Evolutionary conservation across 2,888 invertebrate genomes (phyloP).

Genomic region (Ochlodes sylvanus): DNA sequence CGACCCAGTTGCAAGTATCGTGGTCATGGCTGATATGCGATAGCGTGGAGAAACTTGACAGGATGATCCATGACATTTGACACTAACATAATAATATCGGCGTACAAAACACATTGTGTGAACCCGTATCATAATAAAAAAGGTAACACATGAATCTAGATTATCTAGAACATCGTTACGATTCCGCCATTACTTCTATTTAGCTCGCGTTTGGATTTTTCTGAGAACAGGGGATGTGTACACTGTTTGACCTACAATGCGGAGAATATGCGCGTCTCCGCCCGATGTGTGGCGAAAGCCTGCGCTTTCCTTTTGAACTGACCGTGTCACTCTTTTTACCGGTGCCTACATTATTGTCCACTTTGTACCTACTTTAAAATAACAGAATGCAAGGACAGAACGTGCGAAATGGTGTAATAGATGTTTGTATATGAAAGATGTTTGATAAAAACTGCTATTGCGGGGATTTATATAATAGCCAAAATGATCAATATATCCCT

Average conservation of each 20-base stretch:
- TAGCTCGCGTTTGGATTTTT: slow-evolving; percentile 9
- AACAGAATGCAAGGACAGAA: slow-evolving; percentile 10
- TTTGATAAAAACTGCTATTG: too few species aligned
- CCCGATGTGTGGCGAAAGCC: slow-evolving; percentile 54
- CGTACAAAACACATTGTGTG: too few species aligned
- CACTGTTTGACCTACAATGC: slow-evolving; percentile 30
- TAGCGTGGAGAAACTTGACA: too few species aligned
- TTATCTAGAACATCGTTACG: background rate
- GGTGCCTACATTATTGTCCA: slow-evolving; percentile 20
- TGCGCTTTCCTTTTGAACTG: slow-evolving; percentile 50
- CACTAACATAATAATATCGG: too few species aligned
- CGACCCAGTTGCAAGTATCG: too few species aligned
- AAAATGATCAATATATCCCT: too few species aligned
- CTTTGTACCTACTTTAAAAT: slow-evolving; percentile 13
- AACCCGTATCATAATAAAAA: too few species aligned
- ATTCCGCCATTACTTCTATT: background rate
- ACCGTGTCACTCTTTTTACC: slow-evolving; percentile 44
- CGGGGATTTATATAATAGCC: too few species aligned
- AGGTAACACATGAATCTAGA: background rate
- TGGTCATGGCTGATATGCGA: too few species aligned
- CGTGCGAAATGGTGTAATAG: background rate
- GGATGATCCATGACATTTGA: too few species aligned
- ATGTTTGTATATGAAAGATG: too few species aligned
- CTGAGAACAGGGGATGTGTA: slow-evolving; percentile 27
- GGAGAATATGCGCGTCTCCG: slow-evolving; percentile 25